These are phyloP conservation scores for Chaetophractus vellerosus DNA, from an alignment of 2,797 vertebrate species.

Conservation along the genomic window DNA sequence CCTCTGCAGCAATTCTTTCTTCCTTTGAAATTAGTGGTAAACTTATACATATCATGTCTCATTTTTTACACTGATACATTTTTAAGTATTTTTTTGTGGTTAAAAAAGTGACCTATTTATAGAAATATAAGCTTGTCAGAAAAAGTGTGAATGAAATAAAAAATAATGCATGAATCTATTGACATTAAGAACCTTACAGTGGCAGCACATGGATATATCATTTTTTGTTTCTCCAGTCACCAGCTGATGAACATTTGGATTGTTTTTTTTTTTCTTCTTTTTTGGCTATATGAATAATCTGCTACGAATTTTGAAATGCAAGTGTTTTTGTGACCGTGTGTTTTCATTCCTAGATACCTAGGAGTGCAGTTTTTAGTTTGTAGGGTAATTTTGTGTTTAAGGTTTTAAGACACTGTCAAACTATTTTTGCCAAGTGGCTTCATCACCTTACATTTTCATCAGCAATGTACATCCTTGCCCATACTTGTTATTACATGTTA, in stretches of 20 bases:
- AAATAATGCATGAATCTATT: not conserved
- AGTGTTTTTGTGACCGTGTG: not conserved
- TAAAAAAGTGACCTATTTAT: not conserved
- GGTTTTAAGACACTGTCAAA: conserved; percentile 32
- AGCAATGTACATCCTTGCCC: not conserved
- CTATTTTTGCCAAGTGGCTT: not conserved
- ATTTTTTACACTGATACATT: not conserved
- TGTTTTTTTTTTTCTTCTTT: not conserved
- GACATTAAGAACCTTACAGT: not conserved
- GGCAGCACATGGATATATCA: not conserved
- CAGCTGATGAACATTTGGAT: not conserved
- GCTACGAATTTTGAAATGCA: not conserved
- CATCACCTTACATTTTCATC: not conserved
- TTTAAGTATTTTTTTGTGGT: conserved; percentile 1
- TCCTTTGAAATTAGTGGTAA: conserved; percentile 37
- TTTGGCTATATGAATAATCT: not conserved
- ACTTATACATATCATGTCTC: conserved; percentile 4
- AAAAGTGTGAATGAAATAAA: conserved; percentile 28
- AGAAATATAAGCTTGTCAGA: not conserved
- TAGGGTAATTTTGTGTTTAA: not conserved
- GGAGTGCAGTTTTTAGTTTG: not conserved
- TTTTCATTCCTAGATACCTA: not conserved
- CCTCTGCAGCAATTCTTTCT: not conserved
- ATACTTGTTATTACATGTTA: not conserved
- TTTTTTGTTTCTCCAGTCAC: not conserved